Conservation (phyloP, 64 coral and sea anemone genomes). For the Stylophora pistillata region DNA sequence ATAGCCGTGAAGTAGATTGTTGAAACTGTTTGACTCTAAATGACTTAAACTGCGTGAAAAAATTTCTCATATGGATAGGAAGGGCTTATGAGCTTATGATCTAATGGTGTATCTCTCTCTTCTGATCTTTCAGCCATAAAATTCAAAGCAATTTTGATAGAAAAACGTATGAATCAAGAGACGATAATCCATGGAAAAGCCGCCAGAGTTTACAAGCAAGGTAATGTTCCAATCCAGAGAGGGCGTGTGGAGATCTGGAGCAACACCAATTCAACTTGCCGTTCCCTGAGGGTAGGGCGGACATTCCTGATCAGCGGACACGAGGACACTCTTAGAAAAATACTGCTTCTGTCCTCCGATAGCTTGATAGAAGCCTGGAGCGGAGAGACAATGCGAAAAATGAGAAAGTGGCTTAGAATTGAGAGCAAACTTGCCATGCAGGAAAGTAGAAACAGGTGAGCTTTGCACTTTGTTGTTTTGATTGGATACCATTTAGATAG, state of each 20-base stretch:
- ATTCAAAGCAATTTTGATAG: slow-evolving; percentile 5
- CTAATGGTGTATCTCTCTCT: too few species aligned
- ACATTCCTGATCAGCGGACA: slow-evolving; percentile 4
- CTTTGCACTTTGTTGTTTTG: neutral
- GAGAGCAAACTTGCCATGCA: neutral
- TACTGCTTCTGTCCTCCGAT: neutral
- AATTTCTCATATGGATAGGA: neutral
- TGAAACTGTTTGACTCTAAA: too few species aligned
- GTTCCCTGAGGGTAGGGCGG: neutral
- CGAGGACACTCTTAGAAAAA: neutral
- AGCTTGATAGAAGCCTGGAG: slow-evolving; percentile 19
- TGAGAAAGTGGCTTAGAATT: neutral
- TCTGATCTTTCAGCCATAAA: slow-evolving; percentile 9
- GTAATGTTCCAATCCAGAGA: neutral
- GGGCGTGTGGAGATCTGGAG: slow-evolving; percentile 1
- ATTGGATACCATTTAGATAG: too few species aligned
- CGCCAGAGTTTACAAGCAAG: neutral
- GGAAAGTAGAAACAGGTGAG: neutral
- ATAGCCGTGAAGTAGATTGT: too few species aligned
- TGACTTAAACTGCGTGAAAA: too few species aligned
- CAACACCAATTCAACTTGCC: neutral
- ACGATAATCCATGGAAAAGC: neutral
- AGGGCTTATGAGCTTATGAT: too few species aligned
- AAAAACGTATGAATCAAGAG: neutral
- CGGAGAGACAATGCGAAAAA: neutral